phyloP scores from a whole-genome alignment of 2,888 invertebrate genomes.

The Xylota sylvarum region DNA sequence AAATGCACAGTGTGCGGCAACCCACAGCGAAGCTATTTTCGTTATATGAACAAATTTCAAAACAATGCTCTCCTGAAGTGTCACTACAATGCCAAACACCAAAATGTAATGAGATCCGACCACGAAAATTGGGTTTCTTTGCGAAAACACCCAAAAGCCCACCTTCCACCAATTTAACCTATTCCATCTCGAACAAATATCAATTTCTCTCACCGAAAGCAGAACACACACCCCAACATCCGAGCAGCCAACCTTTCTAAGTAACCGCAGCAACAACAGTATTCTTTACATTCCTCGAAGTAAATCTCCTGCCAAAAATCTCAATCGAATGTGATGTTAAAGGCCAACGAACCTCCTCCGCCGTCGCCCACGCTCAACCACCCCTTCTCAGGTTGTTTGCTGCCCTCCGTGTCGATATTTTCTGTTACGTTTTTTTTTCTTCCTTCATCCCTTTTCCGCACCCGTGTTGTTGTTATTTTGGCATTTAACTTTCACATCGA shows the following conservation, averaged over 20 bases:
- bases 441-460: not conserved
- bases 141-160: not conserved
- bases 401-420: constrained; percentile 39
- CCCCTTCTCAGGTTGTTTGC: constrained; percentile 3
- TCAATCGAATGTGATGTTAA: constrained; percentile 43
- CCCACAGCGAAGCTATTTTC: not conserved
- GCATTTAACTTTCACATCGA: constrained; percentile 49
- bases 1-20: not conserved
- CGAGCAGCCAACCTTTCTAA: not conserved
- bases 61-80: constrained; percentile 19
- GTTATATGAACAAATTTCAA: constrained; percentile 25
- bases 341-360: constrained; percentile 43
- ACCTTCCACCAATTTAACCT: not conserved
- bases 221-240: constrained; percentile 11
- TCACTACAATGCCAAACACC: constrained; percentile 17
- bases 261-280: constrained; percentile 21
- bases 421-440: constrained; percentile 28
- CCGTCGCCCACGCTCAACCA: not conserved
- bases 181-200: constrained; percentile 38
- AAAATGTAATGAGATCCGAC: constrained; percentile 45
- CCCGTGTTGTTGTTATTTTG: constrained; percentile 24
- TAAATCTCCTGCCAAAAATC: constrained; percentile 53
- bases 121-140: constrained; percentile 23
- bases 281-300: not conserved
- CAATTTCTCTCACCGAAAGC: constrained; percentile 45